Percentiles rank a stretch among this genome's conserved stretches.
phyloP scores from a whole-genome alignment of 2,113 vertebrate species.

The Gopherus evgoodei region DNA sequence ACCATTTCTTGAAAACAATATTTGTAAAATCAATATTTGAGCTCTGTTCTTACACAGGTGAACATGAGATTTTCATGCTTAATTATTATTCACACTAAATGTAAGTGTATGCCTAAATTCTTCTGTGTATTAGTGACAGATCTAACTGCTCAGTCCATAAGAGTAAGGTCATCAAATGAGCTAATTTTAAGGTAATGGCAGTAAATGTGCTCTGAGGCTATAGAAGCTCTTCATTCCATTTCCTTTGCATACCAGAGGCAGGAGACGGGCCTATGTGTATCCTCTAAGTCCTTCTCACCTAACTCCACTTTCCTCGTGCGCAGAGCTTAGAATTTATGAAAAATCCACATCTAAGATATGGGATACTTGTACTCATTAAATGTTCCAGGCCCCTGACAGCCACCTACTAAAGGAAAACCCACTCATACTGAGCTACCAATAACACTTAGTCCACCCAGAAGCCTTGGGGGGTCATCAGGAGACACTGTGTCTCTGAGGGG shows the following conservation, averaged over 20 bases:
- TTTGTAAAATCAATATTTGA: not conserved
- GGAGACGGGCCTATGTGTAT: not conserved
- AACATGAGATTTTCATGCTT: not conserved
- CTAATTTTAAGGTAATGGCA: not conserved
- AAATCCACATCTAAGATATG: not conserved
- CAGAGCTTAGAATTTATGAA: not conserved
- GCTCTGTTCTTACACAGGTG: conserved; percentile 3
- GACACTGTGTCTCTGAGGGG: not conserved
- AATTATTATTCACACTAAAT: not conserved
- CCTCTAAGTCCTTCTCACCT: not conserved
- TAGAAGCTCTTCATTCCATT: not conserved
- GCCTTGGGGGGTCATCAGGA: not conserved
- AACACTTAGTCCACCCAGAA: too few species aligned
- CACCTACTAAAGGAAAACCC: not conserved
- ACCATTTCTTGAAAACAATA: conserved; percentile 1
- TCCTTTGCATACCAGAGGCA: not conserved
- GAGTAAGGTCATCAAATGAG: not conserved
- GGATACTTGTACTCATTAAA: not conserved
- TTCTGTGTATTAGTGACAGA: not conserved
- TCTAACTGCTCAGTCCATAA: not conserved
- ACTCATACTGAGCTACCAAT: not conserved
- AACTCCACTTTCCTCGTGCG: not conserved
- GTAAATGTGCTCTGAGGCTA: not conserved
- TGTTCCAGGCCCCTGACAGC: not conserved
- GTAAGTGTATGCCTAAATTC: conserved; percentile 9